Percentiles rank a stretch among this genome's conserved stretches.
phyloP scores from a whole-genome alignment of 2,113 vertebrate species.

The Nothoprocta pentlandii region DNA sequence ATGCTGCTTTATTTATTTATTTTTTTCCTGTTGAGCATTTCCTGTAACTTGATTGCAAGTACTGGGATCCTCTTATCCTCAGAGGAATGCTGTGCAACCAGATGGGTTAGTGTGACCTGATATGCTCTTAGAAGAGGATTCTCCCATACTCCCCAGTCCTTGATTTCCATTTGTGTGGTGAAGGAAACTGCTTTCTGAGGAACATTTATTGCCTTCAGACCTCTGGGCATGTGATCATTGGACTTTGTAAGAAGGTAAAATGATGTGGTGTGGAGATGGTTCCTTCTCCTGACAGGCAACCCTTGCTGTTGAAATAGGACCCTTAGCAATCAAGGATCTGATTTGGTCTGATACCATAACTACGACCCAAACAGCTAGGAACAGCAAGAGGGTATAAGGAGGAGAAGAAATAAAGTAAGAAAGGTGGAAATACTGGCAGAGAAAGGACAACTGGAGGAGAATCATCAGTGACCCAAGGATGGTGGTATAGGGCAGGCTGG shows the following conservation, averaged over 20 bases:
- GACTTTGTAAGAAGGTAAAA: not conserved
- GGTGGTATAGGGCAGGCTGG: not conserved
- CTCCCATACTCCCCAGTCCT: not conserved
- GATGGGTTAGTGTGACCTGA: not conserved
- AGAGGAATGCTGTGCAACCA: not conserved
- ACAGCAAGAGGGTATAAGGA: fast-evolving
- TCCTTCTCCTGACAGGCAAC: fast-evolving
- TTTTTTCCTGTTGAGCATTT: not conserved
- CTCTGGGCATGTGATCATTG: not conserved
- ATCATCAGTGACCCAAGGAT: not conserved
- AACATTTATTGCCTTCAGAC: not conserved
- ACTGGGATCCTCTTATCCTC: not conserved
- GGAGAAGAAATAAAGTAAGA: not conserved
- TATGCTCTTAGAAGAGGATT: not conserved
- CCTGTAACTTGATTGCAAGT: not conserved
- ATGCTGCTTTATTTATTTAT: not conserved
- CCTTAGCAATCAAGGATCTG: not conserved
- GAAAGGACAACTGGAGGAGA: not conserved
- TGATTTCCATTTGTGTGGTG: not conserved
- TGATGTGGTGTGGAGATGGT: not conserved
- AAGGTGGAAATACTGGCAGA: not conserved
- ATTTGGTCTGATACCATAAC: not conserved
- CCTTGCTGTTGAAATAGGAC: not conserved
- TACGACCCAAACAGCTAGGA: not conserved
- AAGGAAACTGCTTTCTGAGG: not conserved